A percentile compares a stretch with the other conserved stretches of the same genome.
phyloP scores from a whole-genome alignment of 2,113 vertebrate species.

The Pongo pygmaeus region DNA sequence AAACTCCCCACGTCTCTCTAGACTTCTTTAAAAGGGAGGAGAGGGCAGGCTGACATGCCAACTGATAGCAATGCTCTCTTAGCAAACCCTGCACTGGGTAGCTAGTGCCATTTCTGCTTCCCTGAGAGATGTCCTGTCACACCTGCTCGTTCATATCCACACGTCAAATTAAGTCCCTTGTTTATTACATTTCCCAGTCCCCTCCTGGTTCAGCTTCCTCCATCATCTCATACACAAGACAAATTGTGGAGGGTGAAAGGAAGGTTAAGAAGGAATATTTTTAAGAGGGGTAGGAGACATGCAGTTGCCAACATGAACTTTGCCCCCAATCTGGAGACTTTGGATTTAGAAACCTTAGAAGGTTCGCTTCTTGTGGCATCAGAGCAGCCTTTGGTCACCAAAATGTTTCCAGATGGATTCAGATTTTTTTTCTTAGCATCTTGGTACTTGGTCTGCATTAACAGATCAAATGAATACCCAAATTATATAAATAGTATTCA shows the following conservation, averaged over 20 bases:
- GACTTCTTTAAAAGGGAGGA: background rate
- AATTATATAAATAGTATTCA: background rate
- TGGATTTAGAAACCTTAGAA: background rate
- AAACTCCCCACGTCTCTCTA: background rate
- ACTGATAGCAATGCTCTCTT: background rate
- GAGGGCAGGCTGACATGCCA: background rate
- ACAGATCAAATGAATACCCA: background rate
- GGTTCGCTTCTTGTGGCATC: background rate
- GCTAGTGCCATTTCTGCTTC: background rate
- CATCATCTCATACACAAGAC: background rate
- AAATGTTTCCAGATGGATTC: background rate
- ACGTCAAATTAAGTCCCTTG: background rate
- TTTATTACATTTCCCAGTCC: too few relatives aligned
- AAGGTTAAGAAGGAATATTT: background rate
- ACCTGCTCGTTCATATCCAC: background rate
- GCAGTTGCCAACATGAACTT: background rate
- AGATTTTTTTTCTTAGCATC: background rate
- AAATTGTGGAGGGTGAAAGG: background rate
- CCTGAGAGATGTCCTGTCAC: background rate
- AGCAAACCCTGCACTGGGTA: background rate
- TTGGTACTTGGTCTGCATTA: background rate
- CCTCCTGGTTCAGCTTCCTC: background rate
- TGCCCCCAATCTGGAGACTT: background rate
- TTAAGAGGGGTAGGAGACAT: background rate
- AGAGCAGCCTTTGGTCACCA: background rate